Base-by-base conservation (phyloP, 2,888 invertebrate genomes). In the Operophtera brumata region DNA sequence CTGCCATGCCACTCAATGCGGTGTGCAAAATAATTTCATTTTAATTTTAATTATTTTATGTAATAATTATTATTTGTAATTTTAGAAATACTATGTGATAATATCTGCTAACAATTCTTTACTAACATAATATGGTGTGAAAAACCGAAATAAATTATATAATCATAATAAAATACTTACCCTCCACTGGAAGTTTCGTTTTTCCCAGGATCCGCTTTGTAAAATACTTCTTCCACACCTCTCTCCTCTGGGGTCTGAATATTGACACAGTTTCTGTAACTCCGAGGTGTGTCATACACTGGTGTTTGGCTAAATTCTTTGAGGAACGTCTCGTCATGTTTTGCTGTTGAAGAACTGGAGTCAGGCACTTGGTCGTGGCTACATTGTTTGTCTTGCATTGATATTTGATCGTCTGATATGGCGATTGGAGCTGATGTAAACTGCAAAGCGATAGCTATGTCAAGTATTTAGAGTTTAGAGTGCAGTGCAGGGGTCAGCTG, bases 331-430 rank as follows among this genome's bases (percentile, higher is more conserved):
- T 25, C 32, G 11, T 54, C 45, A n/a, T 34, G 39, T 1, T 28
- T 37, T n/a, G 46, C 36, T 11, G 26, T 32, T 8, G 49, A 50
- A 28, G 28, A 35, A 13, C 13, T 13, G 41, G 40, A 52, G 40
- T 26, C 35, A 8, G 37, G 39, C 10, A 9, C n/a, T 9, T 32
- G 26, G 20, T 7, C 37, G 12, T 7, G 13, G 0, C 8, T 12
- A 12, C 36, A 40, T 35, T 41, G 40, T 10, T 13, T 32, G 9
- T n/a, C n/a, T n/a, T 41, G 11, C 0, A 43, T n/a, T 1, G 32
- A 6, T 30, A 43, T 39, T 47, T 43, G 6, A 39, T 12, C 37
- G 32, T 47, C 37, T 26, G 53, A 34, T 43, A 54, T 43, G 34
- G 44, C 32, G 8, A 47, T 34, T 8, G 47, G 42, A 12, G 53